Percentiles rank a stretch among this genome's conserved stretches.
phyloP scores from a whole-genome alignment of 2,797 vertebrate genomes.

The Gouania willdenowi region DNA sequence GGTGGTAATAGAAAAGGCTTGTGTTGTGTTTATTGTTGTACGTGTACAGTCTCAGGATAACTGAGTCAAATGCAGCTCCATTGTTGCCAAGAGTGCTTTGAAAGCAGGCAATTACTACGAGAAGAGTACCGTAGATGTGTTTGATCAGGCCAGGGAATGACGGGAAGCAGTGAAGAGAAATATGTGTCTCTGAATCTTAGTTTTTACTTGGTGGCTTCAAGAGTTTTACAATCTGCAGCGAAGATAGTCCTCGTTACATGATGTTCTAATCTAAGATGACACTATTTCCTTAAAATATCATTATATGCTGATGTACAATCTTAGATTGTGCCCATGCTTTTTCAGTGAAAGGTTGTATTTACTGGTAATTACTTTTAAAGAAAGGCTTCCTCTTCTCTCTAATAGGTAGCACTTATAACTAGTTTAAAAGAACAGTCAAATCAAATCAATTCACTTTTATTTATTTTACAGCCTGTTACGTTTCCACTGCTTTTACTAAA shows the following conservation, averaged over 20 bases:
- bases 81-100: neutral
- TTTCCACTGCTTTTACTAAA: neutral
- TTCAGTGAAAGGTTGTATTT: too few species aligned
- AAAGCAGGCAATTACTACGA: constrained; percentile 15
- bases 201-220: neutral
- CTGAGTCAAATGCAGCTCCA: neutral
- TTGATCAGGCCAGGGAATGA: constrained; percentile 2
- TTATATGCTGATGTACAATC: too few species aligned
- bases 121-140: neutral
- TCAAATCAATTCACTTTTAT: constrained; percentile 7
- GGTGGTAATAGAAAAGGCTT: too few species aligned
- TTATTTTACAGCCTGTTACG: constrained; percentile 1
- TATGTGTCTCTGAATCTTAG: neutral
- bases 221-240: too few species aligned
- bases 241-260: too few species aligned
- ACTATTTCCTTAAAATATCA: neutral
- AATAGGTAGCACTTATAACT: too few species aligned
- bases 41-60: too few species aligned
- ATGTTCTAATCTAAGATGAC: too few species aligned
- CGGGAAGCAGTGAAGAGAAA: neutral
- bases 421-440: constrained; percentile 3
- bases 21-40: too few species aligned
- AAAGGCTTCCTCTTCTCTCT: too few species aligned
- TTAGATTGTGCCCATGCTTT: too few species aligned
- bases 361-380: constrained; percentile 3